phyloP scores from a whole-genome alignment of 1,140 invertebrate species.

The Danaus melanippus region DNA sequence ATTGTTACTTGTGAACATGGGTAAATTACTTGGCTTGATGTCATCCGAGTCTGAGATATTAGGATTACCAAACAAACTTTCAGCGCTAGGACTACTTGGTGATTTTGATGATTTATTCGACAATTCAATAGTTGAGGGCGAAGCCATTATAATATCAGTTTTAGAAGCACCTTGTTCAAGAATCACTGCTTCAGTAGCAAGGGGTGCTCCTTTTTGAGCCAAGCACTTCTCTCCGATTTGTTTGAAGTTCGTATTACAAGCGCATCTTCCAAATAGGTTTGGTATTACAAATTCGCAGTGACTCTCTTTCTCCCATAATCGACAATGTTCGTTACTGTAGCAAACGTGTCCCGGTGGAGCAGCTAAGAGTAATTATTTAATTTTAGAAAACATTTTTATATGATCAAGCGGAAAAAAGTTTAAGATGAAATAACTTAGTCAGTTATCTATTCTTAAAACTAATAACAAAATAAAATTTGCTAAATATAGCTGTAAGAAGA shows the following conservation, averaged over 20 bases:
- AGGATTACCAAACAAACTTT: conserved; percentile 27
- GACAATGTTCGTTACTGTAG: conserved; percentile 90
- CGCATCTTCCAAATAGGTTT: conserved; percentile 89
- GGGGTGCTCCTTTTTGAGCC: conserved; percentile 49
- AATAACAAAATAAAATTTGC: too few relatives aligned
- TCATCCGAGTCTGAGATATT: conserved; percentile 39
- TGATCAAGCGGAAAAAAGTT: too few relatives aligned
- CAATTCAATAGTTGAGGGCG: conserved; percentile 17
- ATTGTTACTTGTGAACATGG: conserved; percentile 51
- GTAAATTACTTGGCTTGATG: conserved; percentile 46
- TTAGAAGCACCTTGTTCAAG: conserved; percentile 42
- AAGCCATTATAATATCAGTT: conserved; percentile 30
- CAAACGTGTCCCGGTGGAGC: conserved; percentile 90
- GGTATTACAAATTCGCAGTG: conserved; percentile 92
- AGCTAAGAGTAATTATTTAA: conserved; percentile 70
- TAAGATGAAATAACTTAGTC: too few relatives aligned
- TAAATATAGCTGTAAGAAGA: too few relatives aligned
- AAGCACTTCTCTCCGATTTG: conserved; percentile 78
- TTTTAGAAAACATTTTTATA: too few relatives aligned
- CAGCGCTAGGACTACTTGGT: conserved; percentile 21
- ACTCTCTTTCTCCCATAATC: conserved; percentile 84
- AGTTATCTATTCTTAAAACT: too few relatives aligned
- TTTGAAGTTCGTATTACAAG: conserved; percentile 80
- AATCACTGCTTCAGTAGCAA: conserved; percentile 55
- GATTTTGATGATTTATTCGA: conserved; percentile 25